Evolutionary conservation across 2,113 vertebrate genomes (phyloP).

Genomic region (Epinephelus lanceolatus): DNA sequence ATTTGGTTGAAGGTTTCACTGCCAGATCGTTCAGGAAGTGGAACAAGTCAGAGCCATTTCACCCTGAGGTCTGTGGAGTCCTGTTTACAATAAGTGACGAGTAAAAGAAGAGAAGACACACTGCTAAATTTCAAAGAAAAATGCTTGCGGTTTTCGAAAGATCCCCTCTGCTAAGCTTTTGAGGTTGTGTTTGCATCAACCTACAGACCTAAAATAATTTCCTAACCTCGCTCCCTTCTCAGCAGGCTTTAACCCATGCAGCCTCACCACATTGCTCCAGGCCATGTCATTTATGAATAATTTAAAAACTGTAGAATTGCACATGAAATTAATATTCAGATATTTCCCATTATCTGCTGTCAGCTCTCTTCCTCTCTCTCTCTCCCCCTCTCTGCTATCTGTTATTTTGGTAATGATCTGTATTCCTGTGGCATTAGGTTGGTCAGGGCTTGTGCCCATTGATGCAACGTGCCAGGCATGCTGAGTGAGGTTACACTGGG

Average conservation of each 20-base stretch:
- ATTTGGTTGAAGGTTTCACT: neutral
- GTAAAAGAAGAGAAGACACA: neutral
- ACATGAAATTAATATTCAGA: slow-evolving; percentile 75
- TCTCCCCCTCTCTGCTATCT: slow-evolving; percentile 31
- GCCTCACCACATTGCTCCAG: slow-evolving; percentile 53
- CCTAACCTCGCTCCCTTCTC: slow-evolving; percentile 24
- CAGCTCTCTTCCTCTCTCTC: slow-evolving; percentile 38
- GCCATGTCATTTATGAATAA: slow-evolving; percentile 78
- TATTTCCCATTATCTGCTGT: slow-evolving; percentile 59
- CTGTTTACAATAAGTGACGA: neutral
- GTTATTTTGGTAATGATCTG: slow-evolving; percentile 76
- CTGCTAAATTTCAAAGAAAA: slow-evolving; percentile 9
- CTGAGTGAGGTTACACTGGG: slow-evolving; percentile 65
- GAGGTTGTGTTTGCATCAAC: slow-evolving; percentile 25
- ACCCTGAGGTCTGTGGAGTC: neutral
- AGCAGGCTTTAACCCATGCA: slow-evolving; percentile 33
- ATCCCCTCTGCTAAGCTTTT: slow-evolving; percentile 26
- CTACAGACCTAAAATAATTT: slow-evolving; percentile 24
- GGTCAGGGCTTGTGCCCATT: slow-evolving; percentile 69
- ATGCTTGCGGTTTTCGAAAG: neutral
- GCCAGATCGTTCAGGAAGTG: neutral
- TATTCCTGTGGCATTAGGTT: slow-evolving; percentile 78
- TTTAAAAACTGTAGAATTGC: slow-evolving; percentile 71
- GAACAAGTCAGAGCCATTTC: neutral
- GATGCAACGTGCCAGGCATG: slow-evolving; percentile 73